phyloP scores from a whole-genome alignment of 1,140 invertebrate genomes.

The Calliphora vicina region DNA sequence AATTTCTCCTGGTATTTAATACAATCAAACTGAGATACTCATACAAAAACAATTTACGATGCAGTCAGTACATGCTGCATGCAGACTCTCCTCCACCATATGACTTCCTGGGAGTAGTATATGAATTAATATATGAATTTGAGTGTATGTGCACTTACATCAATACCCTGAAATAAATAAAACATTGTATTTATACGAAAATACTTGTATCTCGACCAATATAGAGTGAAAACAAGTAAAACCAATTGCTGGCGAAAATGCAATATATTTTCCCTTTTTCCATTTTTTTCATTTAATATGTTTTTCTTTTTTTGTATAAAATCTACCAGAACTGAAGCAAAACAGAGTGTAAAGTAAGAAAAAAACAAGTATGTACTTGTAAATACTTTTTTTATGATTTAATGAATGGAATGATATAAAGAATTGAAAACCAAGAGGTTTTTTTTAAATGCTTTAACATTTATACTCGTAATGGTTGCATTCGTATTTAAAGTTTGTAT shows the following conservation, averaged over 20 bases:
- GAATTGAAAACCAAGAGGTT: background rate
- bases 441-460: no score
- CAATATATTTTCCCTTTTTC: background rate
- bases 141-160: background rate
- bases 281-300: no score
- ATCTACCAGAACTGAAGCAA: no score
- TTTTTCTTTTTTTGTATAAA: no score
- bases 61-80: no score
- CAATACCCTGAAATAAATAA: background rate
- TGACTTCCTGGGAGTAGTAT: background rate
- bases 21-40: no score
- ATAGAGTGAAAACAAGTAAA: background rate
- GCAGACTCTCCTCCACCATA: no score
- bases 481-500: no score
- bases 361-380: background rate
- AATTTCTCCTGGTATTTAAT: no score
- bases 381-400: background rate
- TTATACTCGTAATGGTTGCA: no score
- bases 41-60: no score
- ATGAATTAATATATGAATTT: background rate
- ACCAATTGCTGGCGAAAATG: background rate
- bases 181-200: background rate
- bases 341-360: background rate
- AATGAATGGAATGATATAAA: background rate
- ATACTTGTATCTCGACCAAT: background rate